phyloP scores from a whole-genome alignment of 2,888 invertebrate genomes.

The Chrysopilus asiliformis region DNA sequence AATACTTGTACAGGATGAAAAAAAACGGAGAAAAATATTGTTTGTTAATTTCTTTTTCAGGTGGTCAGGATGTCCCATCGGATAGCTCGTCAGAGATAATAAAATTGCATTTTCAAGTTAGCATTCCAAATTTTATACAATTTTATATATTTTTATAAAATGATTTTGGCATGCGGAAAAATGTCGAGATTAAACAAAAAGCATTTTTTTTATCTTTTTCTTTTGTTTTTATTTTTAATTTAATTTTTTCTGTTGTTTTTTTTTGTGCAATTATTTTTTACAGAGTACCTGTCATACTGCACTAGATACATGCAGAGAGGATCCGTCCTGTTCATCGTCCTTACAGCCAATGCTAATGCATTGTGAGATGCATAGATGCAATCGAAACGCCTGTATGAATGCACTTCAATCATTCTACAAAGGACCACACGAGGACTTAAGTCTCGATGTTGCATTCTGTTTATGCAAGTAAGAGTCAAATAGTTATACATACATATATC shows the following conservation, averaged over 20 bases:
- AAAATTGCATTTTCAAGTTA: constrained; percentile 38
- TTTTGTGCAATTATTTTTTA: no score
- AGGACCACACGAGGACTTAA: constrained; percentile 65
- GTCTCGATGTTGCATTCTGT: constrained; percentile 83
- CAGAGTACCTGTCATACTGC: constrained; percentile 83
- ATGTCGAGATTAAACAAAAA: no score
- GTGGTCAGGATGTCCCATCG: constrained; percentile 35
- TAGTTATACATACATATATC: background rate
- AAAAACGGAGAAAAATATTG: no score
- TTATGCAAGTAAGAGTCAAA: constrained; percentile 69
- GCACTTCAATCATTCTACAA: constrained; percentile 76
- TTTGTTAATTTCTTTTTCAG: constrained; percentile 17
- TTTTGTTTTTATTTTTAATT: no score
- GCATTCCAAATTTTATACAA: constrained; percentile 15
- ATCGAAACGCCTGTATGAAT: constrained; percentile 76
- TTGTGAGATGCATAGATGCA: constrained; percentile 65
- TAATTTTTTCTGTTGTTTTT: no score
- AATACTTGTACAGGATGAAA: no score
- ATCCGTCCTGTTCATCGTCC: constrained; percentile 62
- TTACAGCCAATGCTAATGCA: constrained; percentile 74
- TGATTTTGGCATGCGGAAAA: no score
- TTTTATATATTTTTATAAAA: no score
- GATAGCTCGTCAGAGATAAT: constrained; percentile 37
- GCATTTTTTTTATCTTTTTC: no score
- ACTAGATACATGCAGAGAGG: constrained; percentile 66